A percentile compares a stretch with the other conserved stretches of the same genome.
These are phyloP conservation scores for Priapulus caudatus DNA, from an alignment of 2,888 invertebrate genomes.

Conservation along the genomic window DNA sequence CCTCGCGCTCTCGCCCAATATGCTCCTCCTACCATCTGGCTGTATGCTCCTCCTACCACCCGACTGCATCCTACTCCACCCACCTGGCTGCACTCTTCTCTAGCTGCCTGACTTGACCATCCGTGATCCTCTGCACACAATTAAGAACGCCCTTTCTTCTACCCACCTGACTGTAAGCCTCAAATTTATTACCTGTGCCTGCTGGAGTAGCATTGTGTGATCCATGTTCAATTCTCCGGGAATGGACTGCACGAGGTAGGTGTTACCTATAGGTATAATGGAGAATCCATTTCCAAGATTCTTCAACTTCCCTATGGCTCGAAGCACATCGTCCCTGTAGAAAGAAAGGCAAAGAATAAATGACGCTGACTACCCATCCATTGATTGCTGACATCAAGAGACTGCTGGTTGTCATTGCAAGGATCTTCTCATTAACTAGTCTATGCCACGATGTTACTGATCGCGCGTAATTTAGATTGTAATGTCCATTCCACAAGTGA, in stretches of 20 bases:
- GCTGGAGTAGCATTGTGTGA: constrained; percentile 72
- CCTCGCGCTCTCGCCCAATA: too few relatives aligned
- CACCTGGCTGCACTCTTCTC: too few relatives aligned
- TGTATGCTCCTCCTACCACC: too few relatives aligned
- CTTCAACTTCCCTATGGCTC: constrained; percentile 82
- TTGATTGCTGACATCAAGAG: not conserved
- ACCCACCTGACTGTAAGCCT: constrained; percentile 82
- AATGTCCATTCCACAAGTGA: too few relatives aligned
- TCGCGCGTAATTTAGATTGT: too few relatives aligned
- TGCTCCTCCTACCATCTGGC: too few relatives aligned
- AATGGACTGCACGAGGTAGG: constrained; percentile 84
- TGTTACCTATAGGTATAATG: constrained; percentile 67
- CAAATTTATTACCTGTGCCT: constrained; percentile 48
- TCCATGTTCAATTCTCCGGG: constrained; percentile 93
- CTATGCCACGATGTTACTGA: too few relatives aligned
- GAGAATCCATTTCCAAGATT: constrained; percentile 92
- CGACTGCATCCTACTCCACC: too few relatives aligned
- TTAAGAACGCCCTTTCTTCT: constrained; percentile 87
- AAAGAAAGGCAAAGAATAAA: constrained; percentile 39
- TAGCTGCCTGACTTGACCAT: too few relatives aligned
- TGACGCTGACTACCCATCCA: not conserved
- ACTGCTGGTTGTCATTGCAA: not conserved
- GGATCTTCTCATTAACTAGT: too few relatives aligned
- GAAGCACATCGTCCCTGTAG: constrained; percentile 64
- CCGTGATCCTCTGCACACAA: constrained; percentile 81